Evolutionary conservation across 2,113 vertebrate species (phyloP).

Genomic region (Serinus canaria): DNA sequence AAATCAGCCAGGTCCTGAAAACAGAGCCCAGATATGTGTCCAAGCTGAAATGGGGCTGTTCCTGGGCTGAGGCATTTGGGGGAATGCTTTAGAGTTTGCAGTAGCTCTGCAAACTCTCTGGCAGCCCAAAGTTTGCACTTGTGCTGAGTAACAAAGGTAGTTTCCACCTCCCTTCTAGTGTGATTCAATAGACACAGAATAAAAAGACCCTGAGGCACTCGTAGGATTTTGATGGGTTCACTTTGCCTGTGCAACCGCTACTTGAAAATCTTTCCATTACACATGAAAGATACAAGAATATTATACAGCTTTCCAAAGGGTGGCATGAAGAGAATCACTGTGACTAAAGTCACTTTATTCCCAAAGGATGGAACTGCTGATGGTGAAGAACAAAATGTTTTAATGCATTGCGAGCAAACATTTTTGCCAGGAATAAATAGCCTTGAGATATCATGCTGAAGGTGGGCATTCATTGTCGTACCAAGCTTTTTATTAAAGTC

Average conservation of each 20-base stretch:
- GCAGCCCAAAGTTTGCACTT: neutral
- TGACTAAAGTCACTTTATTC: neutral
- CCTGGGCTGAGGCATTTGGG: neutral
- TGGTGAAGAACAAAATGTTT: neutral
- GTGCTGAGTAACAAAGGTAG: neutral
- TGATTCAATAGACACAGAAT: neutral
- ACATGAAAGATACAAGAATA: neutral
- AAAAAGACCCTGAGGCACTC: rapidly evolving
- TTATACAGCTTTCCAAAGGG: neutral
- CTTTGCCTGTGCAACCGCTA: neutral
- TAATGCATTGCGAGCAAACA: neutral
- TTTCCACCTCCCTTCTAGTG: neutral
- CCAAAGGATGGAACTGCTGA: rapidly evolving
- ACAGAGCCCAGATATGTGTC: neutral
- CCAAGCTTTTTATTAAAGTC: neutral
- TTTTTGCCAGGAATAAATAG: neutral
- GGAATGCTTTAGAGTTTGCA: neutral
- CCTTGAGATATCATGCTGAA: neutral
- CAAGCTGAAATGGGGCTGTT: neutral
- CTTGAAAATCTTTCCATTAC: neutral
- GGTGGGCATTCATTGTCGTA: rapidly evolving
- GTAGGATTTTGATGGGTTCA: neutral
- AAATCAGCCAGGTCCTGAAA: neutral
- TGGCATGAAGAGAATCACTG: neutral
- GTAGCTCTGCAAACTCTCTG: neutral